Percentiles rank a stretch among this genome's conserved stretches.
These are phyloP conservation scores for Unio delphinus DNA, from an alignment of 2,888 invertebrate genomes.

Conservation along the genomic window DNA sequence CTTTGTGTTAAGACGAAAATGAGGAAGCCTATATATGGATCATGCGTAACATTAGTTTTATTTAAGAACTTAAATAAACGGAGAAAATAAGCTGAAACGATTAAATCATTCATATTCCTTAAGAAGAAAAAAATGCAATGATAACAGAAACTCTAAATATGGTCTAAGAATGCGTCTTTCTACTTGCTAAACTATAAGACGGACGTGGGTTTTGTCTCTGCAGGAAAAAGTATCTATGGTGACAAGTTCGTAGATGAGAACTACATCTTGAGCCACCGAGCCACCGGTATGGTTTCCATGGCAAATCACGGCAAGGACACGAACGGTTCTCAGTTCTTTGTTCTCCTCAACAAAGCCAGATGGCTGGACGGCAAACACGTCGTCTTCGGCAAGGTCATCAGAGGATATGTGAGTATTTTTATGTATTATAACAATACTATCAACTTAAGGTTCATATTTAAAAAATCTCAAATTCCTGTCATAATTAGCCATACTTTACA, in stretches of 20 bases:
- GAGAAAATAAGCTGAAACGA: no score
- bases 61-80: no score
- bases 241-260: slow-evolving; percentile 69
- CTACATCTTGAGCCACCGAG: slow-evolving; percentile 66
- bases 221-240: slow-evolving; percentile 70
- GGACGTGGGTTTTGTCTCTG: slow-evolving; percentile 6
- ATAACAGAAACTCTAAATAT: no score
- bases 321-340: slow-evolving; percentile 72
- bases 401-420: slow-evolving; percentile 63
- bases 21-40: no score
- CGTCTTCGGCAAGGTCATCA: slow-evolving; percentile 70
- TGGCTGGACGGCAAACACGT: slow-evolving; percentile 71
- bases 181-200: background rate
- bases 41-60: no score
- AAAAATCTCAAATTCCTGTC: no score
- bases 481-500: no score
- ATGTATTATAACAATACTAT: background rate
- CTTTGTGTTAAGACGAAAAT: no score
- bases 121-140: no score
- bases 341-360: slow-evolving; percentile 67
- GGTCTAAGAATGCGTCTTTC: background rate
- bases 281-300: slow-evolving; percentile 70
- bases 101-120: no score
- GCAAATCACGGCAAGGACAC: slow-evolving; percentile 71
- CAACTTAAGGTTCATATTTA: no score